Evolutionary conservation across 2,113 vertebrate genomes (phyloP).

Genomic region (Myodes glareolus): DNA sequence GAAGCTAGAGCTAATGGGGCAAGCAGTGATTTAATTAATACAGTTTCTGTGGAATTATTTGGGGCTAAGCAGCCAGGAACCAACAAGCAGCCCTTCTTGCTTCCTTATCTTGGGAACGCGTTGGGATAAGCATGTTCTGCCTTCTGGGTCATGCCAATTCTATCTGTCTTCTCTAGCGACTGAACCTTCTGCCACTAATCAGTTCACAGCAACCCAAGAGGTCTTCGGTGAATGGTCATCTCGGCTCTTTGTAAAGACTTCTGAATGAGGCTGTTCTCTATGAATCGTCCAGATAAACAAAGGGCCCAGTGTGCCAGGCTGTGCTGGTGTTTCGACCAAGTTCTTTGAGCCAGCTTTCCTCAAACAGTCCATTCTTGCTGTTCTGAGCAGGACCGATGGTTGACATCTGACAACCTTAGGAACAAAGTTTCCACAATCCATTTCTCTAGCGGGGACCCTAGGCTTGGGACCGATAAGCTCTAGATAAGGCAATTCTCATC

Average conservation of each 20-base stretch:
- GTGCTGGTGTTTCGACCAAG: slow-evolving; percentile 43
- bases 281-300: slow-evolving; percentile 60
- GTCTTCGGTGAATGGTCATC: slow-evolving; percentile 64
- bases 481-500: background rate
- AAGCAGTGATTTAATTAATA: too few relatives aligned
- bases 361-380: slow-evolving; percentile 52
- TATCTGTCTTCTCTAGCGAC: background rate
- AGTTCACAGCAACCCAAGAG: background rate
- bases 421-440: background rate
- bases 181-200: background rate
- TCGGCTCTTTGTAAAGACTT: slow-evolving; percentile 69
- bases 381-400: background rate
- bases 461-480: background rate
- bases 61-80: too few relatives aligned
- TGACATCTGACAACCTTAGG: background rate
- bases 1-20: too few relatives aligned
- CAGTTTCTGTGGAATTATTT: too few relatives aligned
- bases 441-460: background rate
- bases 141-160: background rate
- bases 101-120: slow-evolving; percentile 28
- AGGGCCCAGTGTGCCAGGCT: slow-evolving; percentile 54
- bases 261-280: slow-evolving; percentile 67
- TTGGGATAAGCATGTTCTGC: background rate
- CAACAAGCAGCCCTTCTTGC: background rate
- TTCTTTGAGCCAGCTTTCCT: slow-evolving; percentile 44